phyloP scores from a whole-genome alignment of 2,113 vertebrate species.

The Alaudala cheleensis region DNA sequence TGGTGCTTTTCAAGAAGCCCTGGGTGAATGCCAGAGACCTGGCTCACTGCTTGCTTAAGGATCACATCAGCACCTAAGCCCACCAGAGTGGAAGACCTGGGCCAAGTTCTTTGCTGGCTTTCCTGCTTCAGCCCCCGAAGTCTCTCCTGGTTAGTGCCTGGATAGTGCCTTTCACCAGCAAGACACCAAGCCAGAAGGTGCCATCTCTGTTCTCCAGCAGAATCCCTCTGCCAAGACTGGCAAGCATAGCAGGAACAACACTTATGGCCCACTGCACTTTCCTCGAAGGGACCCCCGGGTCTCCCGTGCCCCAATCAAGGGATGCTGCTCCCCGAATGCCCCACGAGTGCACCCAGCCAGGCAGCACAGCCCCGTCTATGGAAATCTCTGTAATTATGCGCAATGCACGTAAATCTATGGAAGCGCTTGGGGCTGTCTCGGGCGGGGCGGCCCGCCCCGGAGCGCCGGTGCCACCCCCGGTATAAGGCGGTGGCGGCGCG shows the following conservation, averaged over 20 bases:
- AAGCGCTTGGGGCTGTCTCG: not conserved
- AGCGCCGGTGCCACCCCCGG: conserved; percentile 6
- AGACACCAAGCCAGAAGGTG: not conserved
- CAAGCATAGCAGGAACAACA: rapidly evolving
- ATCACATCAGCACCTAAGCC: not conserved
- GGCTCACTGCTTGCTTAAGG: not conserved
- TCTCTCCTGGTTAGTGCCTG: not conserved
- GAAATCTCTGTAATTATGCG: not conserved
- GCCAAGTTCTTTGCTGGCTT: not conserved
- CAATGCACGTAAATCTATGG: not conserved
- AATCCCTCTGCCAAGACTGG: not conserved
- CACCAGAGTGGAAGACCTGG: not conserved
- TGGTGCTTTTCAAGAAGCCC: not conserved
- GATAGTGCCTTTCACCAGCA: not conserved
- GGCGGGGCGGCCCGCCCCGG: not conserved
- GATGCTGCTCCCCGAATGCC: not conserved
- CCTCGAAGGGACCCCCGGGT: not conserved
- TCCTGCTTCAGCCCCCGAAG: rapidly evolving
- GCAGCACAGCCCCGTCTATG: not conserved
- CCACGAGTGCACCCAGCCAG: not conserved
- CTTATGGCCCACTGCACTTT: not conserved
- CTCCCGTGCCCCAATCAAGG: not conserved
- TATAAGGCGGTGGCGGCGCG: not conserved
- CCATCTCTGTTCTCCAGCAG: not conserved
- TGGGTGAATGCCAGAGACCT: not conserved